Conservation (phyloP, 2,113 vertebrate species). For the Pao palembangensis region DNA sequence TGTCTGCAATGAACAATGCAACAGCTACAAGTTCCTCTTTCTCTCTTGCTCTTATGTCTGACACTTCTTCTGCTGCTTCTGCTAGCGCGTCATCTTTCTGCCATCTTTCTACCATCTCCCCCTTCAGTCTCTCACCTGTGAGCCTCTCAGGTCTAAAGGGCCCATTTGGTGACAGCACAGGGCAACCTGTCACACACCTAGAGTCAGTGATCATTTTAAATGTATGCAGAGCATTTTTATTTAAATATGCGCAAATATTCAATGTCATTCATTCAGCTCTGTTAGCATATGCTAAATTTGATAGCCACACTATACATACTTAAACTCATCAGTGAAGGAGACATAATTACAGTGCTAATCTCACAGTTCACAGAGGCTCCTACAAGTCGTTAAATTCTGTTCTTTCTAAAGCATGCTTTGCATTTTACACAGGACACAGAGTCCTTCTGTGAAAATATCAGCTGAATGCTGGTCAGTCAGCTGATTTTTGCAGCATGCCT, state of each 20-base stretch:
- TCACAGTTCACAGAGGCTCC: background rate
- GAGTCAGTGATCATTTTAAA: conserved; percentile 4
- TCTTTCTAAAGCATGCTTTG: conserved; percentile 50
- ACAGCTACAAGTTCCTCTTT: conserved; percentile 55
- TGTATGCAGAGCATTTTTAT: background rate
- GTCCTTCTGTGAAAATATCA: background rate
- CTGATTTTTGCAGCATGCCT: conserved; percentile 53
- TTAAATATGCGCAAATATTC: too few species aligned
- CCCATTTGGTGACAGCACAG: conserved; percentile 27
- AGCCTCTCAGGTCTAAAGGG: conserved; percentile 57
- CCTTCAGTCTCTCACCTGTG: conserved; percentile 47
- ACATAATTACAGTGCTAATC: background rate
- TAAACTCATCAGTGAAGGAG: background rate
- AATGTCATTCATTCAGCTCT: too few species aligned
- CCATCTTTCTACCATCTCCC: conserved; percentile 35
- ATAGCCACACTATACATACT: too few species aligned
- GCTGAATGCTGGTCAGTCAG: conserved; percentile 1
- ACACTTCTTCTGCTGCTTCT: conserved; percentile 49
- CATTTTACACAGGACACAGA: conserved; percentile 39
- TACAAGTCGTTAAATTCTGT: too few species aligned
- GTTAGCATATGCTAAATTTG: too few species aligned
- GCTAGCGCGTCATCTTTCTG: conserved; percentile 56
- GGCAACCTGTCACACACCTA: conserved; percentile 9
- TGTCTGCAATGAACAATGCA: conserved; percentile 79
- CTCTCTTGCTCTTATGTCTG: conserved; percentile 38